A percentile compares a stretch with the other conserved stretches of the same genome.
phyloP scores from a whole-genome alignment of 2,113 vertebrate species.

The Ameiurus melas region DNA sequence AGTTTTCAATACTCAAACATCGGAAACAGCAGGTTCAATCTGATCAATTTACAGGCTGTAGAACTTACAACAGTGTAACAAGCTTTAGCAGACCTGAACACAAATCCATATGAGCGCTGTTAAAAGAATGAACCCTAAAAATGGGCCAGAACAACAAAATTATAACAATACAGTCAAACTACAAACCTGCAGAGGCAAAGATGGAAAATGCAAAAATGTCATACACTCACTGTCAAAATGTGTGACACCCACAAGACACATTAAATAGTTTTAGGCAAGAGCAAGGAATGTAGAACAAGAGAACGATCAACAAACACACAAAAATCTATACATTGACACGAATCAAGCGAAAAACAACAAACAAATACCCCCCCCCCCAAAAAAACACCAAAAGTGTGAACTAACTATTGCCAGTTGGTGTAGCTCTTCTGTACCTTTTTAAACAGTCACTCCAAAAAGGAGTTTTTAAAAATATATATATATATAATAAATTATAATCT shows the following conservation, averaged over 20 bases:
- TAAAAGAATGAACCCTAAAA: background rate
- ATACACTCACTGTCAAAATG: background rate
- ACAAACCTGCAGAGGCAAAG: conserved; percentile 22
- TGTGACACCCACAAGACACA: conserved; percentile 16
- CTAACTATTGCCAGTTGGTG: background rate
- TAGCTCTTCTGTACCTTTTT: background rate
- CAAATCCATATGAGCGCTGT: background rate
- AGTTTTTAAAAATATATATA: background rate
- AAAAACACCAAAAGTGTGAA: background rate
- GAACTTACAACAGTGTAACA: background rate
- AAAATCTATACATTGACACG: background rate
- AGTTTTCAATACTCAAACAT: background rate
- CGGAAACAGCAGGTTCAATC: background rate
- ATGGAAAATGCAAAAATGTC: background rate
- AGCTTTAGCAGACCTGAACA: background rate
- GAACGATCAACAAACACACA: background rate
- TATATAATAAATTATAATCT: conserved; percentile 18
- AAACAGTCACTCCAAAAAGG: background rate
- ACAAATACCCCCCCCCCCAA: too few relatives aligned
- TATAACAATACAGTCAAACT: background rate
- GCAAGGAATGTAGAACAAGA: background rate
- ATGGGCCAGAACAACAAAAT: background rate
- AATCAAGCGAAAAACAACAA: too few relatives aligned
- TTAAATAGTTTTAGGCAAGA: background rate
- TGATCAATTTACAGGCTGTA: background rate